Percentiles rank a stretch among this genome's conserved stretches.
These are phyloP conservation scores for Drosophila testacea DNA, from an alignment of 2,888 invertebrate species.

Conservation along the genomic window DNA sequence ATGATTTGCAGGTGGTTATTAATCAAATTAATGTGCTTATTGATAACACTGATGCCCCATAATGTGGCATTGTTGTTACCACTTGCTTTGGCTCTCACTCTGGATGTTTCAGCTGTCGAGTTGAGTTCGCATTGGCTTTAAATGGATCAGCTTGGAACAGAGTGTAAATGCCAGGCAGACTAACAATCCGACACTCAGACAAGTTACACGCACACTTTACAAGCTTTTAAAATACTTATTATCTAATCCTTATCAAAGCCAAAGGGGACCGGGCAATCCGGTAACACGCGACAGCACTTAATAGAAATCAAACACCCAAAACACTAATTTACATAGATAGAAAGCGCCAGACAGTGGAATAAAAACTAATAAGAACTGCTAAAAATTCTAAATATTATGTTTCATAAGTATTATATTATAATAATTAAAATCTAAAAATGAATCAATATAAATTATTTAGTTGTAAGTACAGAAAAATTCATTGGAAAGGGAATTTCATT, in stretches of 20 bases:
- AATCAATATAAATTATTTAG: too few species aligned
- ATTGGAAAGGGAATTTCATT: too few species aligned
- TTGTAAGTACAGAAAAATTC: too few species aligned
- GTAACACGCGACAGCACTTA: constrained; percentile 65
- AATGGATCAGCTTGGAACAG: constrained; percentile 21
- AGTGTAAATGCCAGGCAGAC: constrained; percentile 29
- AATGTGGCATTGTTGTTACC: constrained; percentile 51
- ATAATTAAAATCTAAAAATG: too few species aligned
- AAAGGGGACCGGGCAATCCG: constrained; percentile 33
- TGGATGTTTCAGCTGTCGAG: neutral
- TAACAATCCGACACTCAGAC: constrained; percentile 34
- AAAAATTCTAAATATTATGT: too few species aligned
- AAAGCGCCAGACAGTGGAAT: constrained; percentile 55
- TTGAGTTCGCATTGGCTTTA: constrained; percentile 16
- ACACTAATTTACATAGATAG: constrained; percentile 50
- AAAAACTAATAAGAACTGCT: neutral
- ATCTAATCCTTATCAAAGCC: constrained; percentile 65
- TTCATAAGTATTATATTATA: too few species aligned
- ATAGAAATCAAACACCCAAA: constrained; percentile 58
- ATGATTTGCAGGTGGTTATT: constrained; percentile 84
- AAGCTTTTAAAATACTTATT: constrained; percentile 66
- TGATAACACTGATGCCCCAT: constrained; percentile 74
- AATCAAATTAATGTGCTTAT: constrained; percentile 83
- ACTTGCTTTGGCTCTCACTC: neutral
- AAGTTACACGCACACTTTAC: constrained; percentile 53